Evolutionary conservation across 2,888 invertebrate species (phyloP).

Genomic region (Cataglyphis cursor): DNA sequence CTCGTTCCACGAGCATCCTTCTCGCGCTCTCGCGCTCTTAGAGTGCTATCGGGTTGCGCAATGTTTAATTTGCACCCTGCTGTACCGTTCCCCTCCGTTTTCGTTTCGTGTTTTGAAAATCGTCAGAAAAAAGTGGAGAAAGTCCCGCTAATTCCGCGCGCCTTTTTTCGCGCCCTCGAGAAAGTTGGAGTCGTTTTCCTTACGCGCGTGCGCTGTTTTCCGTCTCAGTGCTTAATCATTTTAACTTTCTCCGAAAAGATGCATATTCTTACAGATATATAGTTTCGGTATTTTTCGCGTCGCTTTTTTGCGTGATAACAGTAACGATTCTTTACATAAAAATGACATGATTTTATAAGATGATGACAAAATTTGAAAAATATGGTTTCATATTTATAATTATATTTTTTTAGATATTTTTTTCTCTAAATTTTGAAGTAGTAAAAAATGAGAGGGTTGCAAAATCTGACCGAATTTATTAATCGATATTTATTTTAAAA

Average conservation of each 20-base stretch:
- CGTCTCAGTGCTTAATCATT: constrained; percentile 1
- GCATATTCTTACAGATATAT: not conserved
- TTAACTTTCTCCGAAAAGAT: constrained; percentile 16
- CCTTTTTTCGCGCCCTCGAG: constrained; percentile 20
- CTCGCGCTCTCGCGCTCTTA: constrained; percentile 66
- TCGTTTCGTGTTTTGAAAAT: constrained; percentile 66
- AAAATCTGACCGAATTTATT: not conserved
- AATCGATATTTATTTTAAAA: not conserved
- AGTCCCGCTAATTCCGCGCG: constrained; percentile 41
- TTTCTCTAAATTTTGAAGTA: not conserved
- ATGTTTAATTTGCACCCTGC: constrained; percentile 61
- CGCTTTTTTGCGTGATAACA: not conserved
- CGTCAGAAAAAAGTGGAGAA: constrained; percentile 57
- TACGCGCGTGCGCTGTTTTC: constrained; percentile 2
- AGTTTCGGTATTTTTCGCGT: not conserved
- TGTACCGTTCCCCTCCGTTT: constrained; percentile 47
- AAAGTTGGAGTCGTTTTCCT: constrained; percentile 57
- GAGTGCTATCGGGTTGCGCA: constrained; percentile 75
- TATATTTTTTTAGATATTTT: not conserved
- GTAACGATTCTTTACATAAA: not conserved
- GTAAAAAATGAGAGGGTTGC: not conserved
- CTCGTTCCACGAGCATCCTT: constrained; percentile 19
- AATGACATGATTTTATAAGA: not conserved
- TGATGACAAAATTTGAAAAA: not conserved
- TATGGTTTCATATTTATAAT: not conserved